Evolutionary conservation across 2,113 vertebrate genomes (phyloP).

Genomic region (Trinectes maculatus): DNA sequence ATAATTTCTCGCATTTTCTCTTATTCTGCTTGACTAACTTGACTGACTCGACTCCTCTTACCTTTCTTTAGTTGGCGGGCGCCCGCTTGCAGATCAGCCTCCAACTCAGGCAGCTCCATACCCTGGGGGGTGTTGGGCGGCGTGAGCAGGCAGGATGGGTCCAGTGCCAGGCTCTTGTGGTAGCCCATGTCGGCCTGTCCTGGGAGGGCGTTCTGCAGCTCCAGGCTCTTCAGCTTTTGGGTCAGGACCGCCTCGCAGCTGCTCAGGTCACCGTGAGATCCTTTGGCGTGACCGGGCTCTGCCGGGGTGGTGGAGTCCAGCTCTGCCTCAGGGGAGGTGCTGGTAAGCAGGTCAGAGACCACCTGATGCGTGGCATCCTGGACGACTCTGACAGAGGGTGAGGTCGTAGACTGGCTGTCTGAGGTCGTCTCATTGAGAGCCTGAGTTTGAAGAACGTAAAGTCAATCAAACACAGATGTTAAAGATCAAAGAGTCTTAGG

Average conservation of each 20-base stretch:
- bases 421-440: not conserved
- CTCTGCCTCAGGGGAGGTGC: constrained; percentile 21
- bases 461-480: constrained; percentile 40
- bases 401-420: constrained; percentile 43
- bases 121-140: constrained; percentile 84
- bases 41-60: constrained; percentile 13
- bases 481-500: constrained; percentile 28
- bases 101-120: constrained; percentile 75
- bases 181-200: constrained; percentile 64
- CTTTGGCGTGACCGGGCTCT: constrained; percentile 38
- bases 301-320: not conserved
- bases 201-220: constrained; percentile 76
- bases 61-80: constrained; percentile 62
- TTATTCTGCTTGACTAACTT: too few relatives aligned
- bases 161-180: constrained; percentile 80
- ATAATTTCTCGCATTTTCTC: too few relatives aligned
- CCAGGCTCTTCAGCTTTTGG: constrained; percentile 81
- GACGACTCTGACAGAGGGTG: constrained; percentile 16
- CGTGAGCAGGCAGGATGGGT: constrained; percentile 84
- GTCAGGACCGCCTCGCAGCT: constrained; percentile 77
- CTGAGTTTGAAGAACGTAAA: constrained; percentile 30
- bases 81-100: constrained; percentile 68
- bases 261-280: constrained; percentile 64
- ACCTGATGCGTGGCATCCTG: constrained; percentile 17
- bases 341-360: constrained; percentile 15